Evolutionary conservation across 2,113 vertebrate genomes (phyloP), one percentile per base, ranked within the genome.

Genomic region (Grammomys dolichurus): DNA sequence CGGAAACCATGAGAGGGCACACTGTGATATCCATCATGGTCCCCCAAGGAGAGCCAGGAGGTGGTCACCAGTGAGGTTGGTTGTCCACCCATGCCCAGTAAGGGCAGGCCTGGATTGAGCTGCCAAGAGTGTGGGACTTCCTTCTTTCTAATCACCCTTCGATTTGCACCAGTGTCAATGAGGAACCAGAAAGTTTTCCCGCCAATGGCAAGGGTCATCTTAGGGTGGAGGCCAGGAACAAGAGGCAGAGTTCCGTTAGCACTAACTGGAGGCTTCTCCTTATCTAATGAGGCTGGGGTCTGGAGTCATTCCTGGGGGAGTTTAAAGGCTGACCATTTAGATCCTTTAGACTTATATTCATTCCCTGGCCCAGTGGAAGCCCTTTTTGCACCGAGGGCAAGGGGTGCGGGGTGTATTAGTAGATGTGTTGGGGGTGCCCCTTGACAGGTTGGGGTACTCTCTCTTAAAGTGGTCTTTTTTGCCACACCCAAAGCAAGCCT

Each of bases 91-190:
- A 51, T 11, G 56, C 73, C 73, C 11, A 28, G 22, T 14, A 76
- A 2, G 5, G 43, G 24, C 0, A 1, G 11, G 7, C 22, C 24
- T 0, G 2, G 40, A 2, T 46, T 12, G 2, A 46, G 24, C 73
- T 46, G 40, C 43, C 73, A 76, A 6, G 73, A 6, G 20, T 1
- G 5, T 2, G 12, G 73, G 36, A 26, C 36, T 11, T 3, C 40
- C 40, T 46, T 10, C 24, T 28, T 76, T 28, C 73, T 46, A 4
- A 26, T 28, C 5, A 76, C 73, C 0, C 1, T 28, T 1, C 0
- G 12, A 3, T 28, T 5, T 6, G 5, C 5, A 1, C 12, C 24
- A 7, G 10, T 48, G 6, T 46, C 26, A 17, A 76, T 28, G 14
- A 76, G 4, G 2, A 76, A 7, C 5, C 3, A 5, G 16, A 51